Conservation (phyloP, 2,888 invertebrate genomes). For the Linhomoeus sp. region DNA sequence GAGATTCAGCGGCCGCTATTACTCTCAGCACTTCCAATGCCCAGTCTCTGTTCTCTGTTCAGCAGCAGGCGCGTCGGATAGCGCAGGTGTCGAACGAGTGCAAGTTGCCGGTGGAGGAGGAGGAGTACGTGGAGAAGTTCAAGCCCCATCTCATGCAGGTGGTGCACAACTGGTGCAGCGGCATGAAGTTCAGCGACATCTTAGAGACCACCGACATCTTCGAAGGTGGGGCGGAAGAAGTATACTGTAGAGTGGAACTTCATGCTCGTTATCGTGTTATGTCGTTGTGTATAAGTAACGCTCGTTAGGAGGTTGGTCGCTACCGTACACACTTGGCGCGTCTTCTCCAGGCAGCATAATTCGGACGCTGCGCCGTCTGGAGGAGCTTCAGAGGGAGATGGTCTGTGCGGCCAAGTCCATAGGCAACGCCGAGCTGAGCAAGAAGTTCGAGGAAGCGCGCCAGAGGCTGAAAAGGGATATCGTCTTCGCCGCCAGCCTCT, state of each 20-base stretch:
- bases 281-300: background rate
- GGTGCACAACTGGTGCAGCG: conserved; percentile 84
- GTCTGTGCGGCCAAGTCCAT: conserved; percentile 88
- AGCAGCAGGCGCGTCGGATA: conserved; percentile 77
- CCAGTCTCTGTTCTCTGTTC: too few relatives aligned
- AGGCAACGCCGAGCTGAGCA: conserved; percentile 31
- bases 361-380: conserved; percentile 79
- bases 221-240: conserved; percentile 67
- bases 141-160: conserved; percentile 93
- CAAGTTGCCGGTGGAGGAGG: conserved; percentile 29
- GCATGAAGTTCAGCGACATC: conserved; percentile 67
- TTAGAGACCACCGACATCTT: conserved; percentile 91
- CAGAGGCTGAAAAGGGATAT: conserved; percentile 78
- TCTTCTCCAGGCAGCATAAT: conserved; percentile 49
- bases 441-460: conserved; percentile 32
- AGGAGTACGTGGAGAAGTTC: conserved; percentile 8
- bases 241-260: too few relatives aligned
- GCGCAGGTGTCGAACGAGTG: conserved; percentile 54
- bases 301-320: background rate
- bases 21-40: too few relatives aligned
- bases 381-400: conserved; percentile 83
- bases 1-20: too few relatives aligned
- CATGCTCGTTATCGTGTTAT: too few relatives aligned
- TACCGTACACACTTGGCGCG: too few relatives aligned
- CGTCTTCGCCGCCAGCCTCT: conserved; percentile 95